These are phyloP conservation scores for Colistium nudipinnis DNA, from an alignment of 2,113 vertebrate species.

Conservation along the genomic window DNA sequence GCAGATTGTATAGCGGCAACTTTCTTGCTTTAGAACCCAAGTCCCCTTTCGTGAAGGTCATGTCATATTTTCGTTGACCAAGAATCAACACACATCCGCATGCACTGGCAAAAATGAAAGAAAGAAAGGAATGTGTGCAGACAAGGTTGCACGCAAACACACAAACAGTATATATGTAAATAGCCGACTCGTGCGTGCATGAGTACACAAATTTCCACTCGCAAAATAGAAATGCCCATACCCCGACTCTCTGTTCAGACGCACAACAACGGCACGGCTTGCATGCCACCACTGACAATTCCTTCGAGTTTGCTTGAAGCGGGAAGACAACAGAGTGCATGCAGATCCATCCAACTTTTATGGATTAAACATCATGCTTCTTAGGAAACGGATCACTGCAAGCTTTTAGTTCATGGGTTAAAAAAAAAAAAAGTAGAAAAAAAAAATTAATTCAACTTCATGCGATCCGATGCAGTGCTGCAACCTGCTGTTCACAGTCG, in stretches of 20 bases:
- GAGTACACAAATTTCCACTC: conserved; percentile 1
- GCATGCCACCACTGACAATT: not conserved
- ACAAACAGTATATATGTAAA: conserved; percentile 27
- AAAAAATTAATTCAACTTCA: conserved; percentile 52
- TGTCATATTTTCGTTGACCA: not conserved
- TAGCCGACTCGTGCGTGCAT: not conserved
- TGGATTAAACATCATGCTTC: conserved; percentile 52
- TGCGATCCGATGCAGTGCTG: conserved; percentile 58
- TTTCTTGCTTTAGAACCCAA: not conserved
- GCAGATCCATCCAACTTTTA: conserved; percentile 38
- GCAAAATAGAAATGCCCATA: not conserved
- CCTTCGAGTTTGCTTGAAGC: conserved; percentile 7
- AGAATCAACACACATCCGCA: conserved; percentile 1
- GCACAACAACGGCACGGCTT: not conserved
- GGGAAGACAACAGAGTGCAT: conserved; percentile 26
- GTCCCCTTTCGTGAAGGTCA: conserved; percentile 16
- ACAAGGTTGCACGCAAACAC: not conserved
- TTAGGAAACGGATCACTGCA: conserved; percentile 50
- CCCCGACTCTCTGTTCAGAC: not conserved
- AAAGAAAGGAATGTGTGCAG: not conserved
- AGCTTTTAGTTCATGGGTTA: conserved; percentile 35
- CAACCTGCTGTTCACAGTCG: conserved; percentile 64
- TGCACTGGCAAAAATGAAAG: not conserved
- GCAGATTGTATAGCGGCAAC: not conserved
- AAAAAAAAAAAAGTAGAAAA: not conserved